Evolutionary conservation across 2,113 vertebrate species (phyloP).

Genomic region (Apus apus): DNA sequence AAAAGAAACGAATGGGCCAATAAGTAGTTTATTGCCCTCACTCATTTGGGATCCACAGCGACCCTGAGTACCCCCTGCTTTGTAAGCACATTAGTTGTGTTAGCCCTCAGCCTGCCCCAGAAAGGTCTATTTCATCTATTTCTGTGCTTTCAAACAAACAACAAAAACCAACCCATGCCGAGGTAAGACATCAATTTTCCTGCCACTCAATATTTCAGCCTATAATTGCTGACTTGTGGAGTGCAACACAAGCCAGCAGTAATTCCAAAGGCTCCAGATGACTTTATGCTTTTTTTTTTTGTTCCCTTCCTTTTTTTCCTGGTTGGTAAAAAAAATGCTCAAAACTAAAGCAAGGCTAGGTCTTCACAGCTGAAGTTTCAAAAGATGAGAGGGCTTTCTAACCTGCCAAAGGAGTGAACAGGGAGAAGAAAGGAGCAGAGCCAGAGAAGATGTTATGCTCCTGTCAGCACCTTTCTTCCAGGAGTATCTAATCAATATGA

Average conservation of each 20-base stretch:
- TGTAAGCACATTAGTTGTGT: not conserved
- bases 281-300: not conserved
- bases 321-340: not conserved
- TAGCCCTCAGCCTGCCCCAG: not conserved
- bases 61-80: not conserved
- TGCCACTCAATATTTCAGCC: conserved; percentile 42
- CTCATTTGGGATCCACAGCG: not conserved
- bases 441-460: rapidly evolving
- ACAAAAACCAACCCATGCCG: not conserved
- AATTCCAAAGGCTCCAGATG: conserved; percentile 18
- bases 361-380: not conserved
- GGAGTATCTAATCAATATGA: not conserved
- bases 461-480: rapidly evolving
- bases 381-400: not conserved
- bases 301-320: rapidly evolving
- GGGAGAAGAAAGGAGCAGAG: not conserved
- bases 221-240: conserved; percentile 1
- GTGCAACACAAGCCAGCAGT: not conserved
- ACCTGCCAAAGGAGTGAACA: not conserved
- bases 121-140: not conserved
- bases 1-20: not conserved
- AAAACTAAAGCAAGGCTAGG: not conserved
- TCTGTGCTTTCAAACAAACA: not conserved
- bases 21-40: not conserved
- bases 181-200: not conserved